Conservation (phyloP, 2,888 invertebrate genomes). For the Pristionchus arcanus region DNA sequence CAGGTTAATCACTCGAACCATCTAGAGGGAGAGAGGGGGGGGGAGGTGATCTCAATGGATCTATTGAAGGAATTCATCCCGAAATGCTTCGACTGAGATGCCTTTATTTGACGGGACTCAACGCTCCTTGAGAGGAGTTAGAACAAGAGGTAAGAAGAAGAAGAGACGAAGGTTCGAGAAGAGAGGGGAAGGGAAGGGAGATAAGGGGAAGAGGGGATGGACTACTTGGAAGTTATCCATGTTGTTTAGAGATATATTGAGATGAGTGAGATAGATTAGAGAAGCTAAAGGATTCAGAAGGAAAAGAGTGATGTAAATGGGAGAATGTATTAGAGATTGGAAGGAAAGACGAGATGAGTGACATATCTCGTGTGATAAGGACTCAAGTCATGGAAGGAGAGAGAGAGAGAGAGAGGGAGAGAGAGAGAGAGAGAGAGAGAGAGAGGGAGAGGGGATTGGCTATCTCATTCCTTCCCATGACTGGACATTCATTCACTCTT, state of each 20-base stretch:
- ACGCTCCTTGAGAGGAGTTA: slow-evolving; percentile 17
- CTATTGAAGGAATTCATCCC: neutral
- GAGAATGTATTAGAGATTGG: neutral
- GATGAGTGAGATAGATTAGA: slow-evolving; percentile 7
- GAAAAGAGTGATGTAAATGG: slow-evolving; percentile 8
- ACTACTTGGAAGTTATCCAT: neutral
- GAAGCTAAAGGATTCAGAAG: neutral
- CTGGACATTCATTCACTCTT: slow-evolving; percentile 40
- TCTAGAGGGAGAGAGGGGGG: neutral
- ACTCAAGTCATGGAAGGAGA: neutral
- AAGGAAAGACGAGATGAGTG: slow-evolving; percentile 5
- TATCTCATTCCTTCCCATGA: slow-evolving; percentile 19
- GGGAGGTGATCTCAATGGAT: neutral
- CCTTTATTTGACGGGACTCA: slow-evolving; percentile 33
- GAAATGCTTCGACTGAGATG: slow-evolving; percentile 15
- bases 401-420: slow-evolving; percentile 22
- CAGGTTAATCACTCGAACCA: neutral
- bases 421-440: no score
- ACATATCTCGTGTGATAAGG: slow-evolving; percentile 4
- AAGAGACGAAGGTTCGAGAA: neutral
- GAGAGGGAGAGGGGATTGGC: neutral
- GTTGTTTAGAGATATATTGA: neutral
- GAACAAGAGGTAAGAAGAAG: slow-evolving; percentile 22
- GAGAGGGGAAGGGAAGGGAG: neutral
- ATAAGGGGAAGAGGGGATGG: neutral